phyloP scores from a whole-genome alignment of 1,140 invertebrate genomes.

The Luehdorfia chinensis region DNA sequence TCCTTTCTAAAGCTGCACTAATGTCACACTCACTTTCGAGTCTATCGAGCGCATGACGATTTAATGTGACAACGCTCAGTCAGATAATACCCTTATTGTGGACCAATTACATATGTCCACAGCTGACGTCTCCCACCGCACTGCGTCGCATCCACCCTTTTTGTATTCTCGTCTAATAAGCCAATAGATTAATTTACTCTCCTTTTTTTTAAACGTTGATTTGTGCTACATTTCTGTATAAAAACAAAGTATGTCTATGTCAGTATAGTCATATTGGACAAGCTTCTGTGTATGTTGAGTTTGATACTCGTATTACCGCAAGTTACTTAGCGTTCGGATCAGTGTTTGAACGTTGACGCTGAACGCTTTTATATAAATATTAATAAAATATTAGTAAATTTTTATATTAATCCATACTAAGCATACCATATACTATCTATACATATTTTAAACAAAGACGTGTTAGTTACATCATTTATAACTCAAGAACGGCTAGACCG shows the following conservation, averaged over 20 bases:
- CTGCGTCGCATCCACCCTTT: background rate
- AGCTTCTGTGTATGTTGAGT: too few relatives aligned
- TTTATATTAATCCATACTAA: too few relatives aligned
- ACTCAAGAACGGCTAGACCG: too few relatives aligned
- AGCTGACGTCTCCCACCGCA: conserved; percentile 50
- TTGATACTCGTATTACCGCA: background rate
- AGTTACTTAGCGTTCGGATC: background rate
- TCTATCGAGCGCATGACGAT: conserved; percentile 52
- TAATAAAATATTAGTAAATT: too few relatives aligned
- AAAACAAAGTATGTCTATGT: too few relatives aligned
- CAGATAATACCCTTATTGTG: conserved; percentile 43
- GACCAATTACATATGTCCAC: conserved; percentile 45
- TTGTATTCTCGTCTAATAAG: conserved; percentile 1
- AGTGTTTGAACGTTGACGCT: background rate
- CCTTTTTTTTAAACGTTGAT: background rate
- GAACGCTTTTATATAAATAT: too few relatives aligned
- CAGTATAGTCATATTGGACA: too few relatives aligned
- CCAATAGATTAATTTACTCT: conserved; percentile 13
- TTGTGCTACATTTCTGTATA: too few relatives aligned
- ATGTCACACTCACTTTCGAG: conserved; percentile 29
- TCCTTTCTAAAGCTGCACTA: conserved; percentile 19
- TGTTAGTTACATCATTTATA: too few relatives aligned
- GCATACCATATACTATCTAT: too few relatives aligned
- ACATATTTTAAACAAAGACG: too few relatives aligned
- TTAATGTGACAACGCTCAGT: conserved; percentile 51